Base-by-base conservation (phyloP, 2,113 vertebrate species). In the Melanocharis versteri region DNA sequence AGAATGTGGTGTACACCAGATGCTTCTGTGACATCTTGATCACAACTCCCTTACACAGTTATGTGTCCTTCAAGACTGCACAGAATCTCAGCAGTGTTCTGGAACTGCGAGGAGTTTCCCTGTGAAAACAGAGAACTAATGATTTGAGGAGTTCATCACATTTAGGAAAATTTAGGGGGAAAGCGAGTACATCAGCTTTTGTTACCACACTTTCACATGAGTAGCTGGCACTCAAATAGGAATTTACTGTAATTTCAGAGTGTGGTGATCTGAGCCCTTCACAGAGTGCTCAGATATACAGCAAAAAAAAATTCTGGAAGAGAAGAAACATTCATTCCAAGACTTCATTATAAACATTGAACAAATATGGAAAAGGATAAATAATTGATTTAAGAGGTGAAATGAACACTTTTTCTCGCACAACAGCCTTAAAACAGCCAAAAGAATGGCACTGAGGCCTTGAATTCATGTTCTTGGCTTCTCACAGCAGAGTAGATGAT, bases 151-250 rank as follows among this genome's bases (percentile, higher is more conserved):
- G 92, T 96, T 61, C 85, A 84, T 60, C 70, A 57, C 7, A 10
- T 92, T 96, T 93, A 95, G 92, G 84, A 97, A 94, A 94, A 95
- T 56, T 80, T 83, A 39, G 24, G 42, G 35, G 21, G n/a, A 54
- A 73, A 65, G 42, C 44, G 31, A 76, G 30, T 24, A 50, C 72
- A 82, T 19, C 53, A 90, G 62, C n/a, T 97, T 97, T 95, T 96
- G 56, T 95, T 93, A 68, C 40, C 48, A 60, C 37, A 50, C 19
- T 91, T 96, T 64, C 94, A 60, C 42, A 44, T 31, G 64, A 93
- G 66, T 76, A 95, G 39, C 56, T 84, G 65, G 60, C 39, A 62
- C 33, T 85, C 39, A 83, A 89, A 87, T 17, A 51, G 81, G 76
- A 93, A 87, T 95, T 95, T 91, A 60, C 50, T 78, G 33, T 53